Base-by-base conservation (phyloP, 2,797 vertebrate genomes). In the Sciurus vulgaris region DNA sequence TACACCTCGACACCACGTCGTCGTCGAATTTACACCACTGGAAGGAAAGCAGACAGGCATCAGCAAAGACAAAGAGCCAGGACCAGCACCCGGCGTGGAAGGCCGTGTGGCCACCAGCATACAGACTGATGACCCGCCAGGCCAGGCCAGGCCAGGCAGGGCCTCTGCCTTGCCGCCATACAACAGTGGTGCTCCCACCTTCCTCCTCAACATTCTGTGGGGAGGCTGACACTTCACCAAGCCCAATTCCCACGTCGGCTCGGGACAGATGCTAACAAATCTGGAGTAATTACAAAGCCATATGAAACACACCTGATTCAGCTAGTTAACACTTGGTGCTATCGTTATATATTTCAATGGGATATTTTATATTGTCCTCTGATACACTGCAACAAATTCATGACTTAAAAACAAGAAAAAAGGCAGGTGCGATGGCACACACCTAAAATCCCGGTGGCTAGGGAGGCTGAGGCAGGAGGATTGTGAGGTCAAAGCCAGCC, bases 21-120 rank as follows among this genome's bases (percentile, higher is more conserved):
- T 99, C 99, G 0, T 99, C 99, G 76, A 99, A 99, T 96, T 99
- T 99, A 97, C 99, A 99, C 99, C 99, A 99, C 99, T 99, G 93
- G 33, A 70, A 72, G 67, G 69, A 61, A 92, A 90, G 7, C 49
- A 79, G 44, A 1, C 1, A 67, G 56, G 7, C 15, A 14, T 91
- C 18, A 47, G 78, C 22, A 92, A 30, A 5, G 10, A 56, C 2
- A 6, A 18, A 11, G 26, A 0, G 0, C n/a, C 12, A 2, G 0
- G 77, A 24, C 26, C 22, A 33, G 67, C 6, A 1, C 33, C 26
- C 0, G 0, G 2, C 41, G 54, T 0, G 1, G 1, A 0, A 15
- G 20, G 44, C 7, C 0, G 22, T 2, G 0, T 30, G 7, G 4
- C 61, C 73, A 7, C 4, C 1, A 35, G 24, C 1, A 7, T 3